Evolutionary conservation across 1,140 invertebrate genomes (phyloP).

Genomic region (Pseudomyrmex sp.): DNA sequence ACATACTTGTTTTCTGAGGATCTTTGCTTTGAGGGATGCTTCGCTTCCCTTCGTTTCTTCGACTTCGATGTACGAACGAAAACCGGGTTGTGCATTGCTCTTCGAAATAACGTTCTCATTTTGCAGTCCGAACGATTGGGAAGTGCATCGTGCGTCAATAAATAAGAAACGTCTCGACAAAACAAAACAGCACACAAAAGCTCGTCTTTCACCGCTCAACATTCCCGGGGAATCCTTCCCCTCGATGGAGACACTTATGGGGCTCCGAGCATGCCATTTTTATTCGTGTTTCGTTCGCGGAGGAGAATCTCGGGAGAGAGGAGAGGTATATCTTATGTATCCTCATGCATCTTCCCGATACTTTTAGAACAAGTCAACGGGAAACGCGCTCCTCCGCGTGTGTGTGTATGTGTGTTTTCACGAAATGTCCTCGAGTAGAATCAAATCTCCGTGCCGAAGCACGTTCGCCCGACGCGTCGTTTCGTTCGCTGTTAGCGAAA

Average conservation of each 20-base stretch:
- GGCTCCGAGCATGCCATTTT: constrained; percentile 40
- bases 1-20: constrained; percentile 9
- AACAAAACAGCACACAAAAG: neutral
- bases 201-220: constrained; percentile 26
- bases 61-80: neutral
- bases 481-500: constrained; percentile 27
- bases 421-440: constrained; percentile 18
- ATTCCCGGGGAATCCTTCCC: neutral
- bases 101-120: constrained; percentile 30
- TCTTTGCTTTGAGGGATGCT: neutral
- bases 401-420: constrained; percentile 14
- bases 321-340: constrained; percentile 21
- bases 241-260: constrained; percentile 32
- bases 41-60: neutral
- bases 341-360: constrained; percentile 18
- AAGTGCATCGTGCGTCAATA: neutral
- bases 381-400: constrained; percentile 28
- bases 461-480: constrained; percentile 4
- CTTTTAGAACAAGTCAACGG: constrained; percentile 44
- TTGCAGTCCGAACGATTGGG: neutral
- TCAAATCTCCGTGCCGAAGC: constrained; percentile 45
- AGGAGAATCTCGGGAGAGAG: constrained; percentile 35
- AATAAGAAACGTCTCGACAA: constrained; percentile 3
- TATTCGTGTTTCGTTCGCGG: constrained; percentile 53
- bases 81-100: neutral